A percentile compares a stretch with the other conserved stretches of the same genome.
Conservation (phyloP, 1,140 invertebrate species). For the Ephestia elutella region DNA sequence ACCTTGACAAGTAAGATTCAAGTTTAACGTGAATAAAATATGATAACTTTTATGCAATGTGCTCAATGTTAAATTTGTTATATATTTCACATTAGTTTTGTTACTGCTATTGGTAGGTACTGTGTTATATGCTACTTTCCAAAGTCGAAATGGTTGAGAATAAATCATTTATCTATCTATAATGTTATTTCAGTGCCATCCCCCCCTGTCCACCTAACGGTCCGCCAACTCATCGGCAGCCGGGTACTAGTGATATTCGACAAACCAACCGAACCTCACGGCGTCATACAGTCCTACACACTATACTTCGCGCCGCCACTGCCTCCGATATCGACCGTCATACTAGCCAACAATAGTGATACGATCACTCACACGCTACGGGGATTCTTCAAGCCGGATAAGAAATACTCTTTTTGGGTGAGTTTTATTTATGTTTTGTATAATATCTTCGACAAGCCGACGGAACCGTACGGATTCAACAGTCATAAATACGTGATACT, state of each 20-base stretch:
- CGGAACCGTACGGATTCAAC: no score
- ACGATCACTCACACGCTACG: conserved; percentile 73
- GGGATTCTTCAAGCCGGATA: conserved; percentile 76
- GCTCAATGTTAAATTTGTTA: no score
- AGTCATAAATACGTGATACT: no score
- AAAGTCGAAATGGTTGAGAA: no score
- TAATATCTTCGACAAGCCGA: no score
- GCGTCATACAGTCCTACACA: conserved; percentile 78
- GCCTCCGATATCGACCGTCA: conserved; percentile 47
- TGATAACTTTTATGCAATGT: no score
- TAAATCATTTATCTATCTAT: no score
- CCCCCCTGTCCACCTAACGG: conserved; percentile 78
- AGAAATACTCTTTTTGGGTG: conserved; percentile 85
- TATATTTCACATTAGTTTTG: no score
- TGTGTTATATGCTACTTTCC: no score
- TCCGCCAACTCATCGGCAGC: conserved; percentile 78
- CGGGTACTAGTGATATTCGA: conserved; percentile 81
- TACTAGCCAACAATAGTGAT: conserved; percentile 39
- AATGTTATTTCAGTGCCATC: conserved; percentile 76
- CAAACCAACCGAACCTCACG: conserved; percentile 77
- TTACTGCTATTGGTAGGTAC: no score
- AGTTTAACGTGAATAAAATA: no score
- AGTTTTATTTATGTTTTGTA: conserved; percentile 25
- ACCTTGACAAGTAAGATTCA: no score
- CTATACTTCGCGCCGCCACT: conserved; percentile 77